These are phyloP conservation scores for Laupala kohalensis DNA, from an alignment of 1,140 invertebrate species.

Conservation along the genomic window DNA sequence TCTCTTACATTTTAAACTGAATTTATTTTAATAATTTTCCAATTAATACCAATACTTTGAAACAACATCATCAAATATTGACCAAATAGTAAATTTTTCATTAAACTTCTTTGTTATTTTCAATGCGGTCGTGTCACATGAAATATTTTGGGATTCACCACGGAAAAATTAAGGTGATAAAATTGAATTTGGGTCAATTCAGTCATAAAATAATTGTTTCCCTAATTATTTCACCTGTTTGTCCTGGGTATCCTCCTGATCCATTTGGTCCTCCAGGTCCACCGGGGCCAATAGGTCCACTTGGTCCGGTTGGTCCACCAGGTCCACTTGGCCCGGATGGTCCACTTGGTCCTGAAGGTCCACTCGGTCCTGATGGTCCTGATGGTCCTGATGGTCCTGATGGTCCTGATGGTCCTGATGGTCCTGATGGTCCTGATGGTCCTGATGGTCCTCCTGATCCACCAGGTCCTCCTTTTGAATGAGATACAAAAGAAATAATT, in stretches of 20 bases:
- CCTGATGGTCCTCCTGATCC: conserved; percentile 6
- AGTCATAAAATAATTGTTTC: too few species aligned
- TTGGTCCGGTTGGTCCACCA: conserved; percentile 35
- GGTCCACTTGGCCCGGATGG: conserved; percentile 24
- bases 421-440: conserved; percentile 17
- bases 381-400: conserved; percentile 18
- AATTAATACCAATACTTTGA: too few species aligned
- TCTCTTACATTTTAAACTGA: too few species aligned
- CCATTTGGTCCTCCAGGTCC: conserved; percentile 23
- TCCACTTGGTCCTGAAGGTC: conserved; percentile 14
- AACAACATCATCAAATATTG: too few species aligned
- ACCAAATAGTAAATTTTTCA: too few species aligned
- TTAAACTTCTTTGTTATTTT: too few species aligned
- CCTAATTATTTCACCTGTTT: too few species aligned
- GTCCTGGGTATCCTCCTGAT: background rate
- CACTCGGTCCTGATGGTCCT: conserved; percentile 12
- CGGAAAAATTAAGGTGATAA: too few species aligned
- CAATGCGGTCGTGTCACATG: too few species aligned
- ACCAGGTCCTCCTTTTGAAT: conserved; percentile 8
- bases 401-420: conserved; percentile 22
- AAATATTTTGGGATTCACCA: too few species aligned
- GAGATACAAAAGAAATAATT: background rate
- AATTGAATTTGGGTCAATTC: too few species aligned
- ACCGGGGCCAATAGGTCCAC: conserved; percentile 35
- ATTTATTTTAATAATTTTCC: too few species aligned